phyloP scores from a whole-genome alignment of 2,797 vertebrate species.

The Austrolebias charrua region DNA sequence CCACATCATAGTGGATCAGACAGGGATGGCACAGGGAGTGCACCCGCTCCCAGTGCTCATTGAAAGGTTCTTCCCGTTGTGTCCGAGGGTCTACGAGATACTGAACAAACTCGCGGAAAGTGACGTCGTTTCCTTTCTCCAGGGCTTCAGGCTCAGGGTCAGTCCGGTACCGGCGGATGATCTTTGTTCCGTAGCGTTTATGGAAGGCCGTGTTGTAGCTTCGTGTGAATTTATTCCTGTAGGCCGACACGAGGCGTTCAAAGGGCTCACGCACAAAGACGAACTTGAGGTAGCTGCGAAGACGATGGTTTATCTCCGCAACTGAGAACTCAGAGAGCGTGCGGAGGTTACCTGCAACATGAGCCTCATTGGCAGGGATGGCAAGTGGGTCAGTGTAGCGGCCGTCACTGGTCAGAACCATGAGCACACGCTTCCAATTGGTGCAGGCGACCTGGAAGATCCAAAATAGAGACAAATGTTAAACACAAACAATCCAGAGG shows the following conservation, averaged over 20 bases:
- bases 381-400: conserved; percentile 83
- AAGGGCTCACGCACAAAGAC: conserved; percentile 94
- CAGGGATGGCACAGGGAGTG: conserved; percentile 96
- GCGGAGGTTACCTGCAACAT: conserved; percentile 85
- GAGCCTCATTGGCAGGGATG: conserved; percentile 92
- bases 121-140: conserved; percentile 85
- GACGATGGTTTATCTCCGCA: conserved; percentile 88
- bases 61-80: conserved; percentile 87
- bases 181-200: conserved; percentile 90
- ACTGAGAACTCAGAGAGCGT: conserved; percentile 87
- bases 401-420: conserved; percentile 87
- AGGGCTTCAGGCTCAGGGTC: conserved; percentile 78
- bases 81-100: conserved; percentile 92
- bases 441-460: conserved; percentile 87
- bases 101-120: conserved; percentile 91
- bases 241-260: conserved; percentile 92
- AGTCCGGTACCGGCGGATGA: conserved; percentile 85
- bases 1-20: conserved; percentile 90
- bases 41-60: conserved; percentile 96
- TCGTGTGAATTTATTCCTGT: conserved; percentile 92
- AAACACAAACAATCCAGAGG: too few relatives aligned
- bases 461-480: background rate
- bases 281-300: conserved; percentile 94
- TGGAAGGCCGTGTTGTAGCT: conserved; percentile 94
- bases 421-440: conserved; percentile 96